phyloP scores from a whole-genome alignment of 2,797 vertebrate genomes.

The Bradypodion ventrale region DNA sequence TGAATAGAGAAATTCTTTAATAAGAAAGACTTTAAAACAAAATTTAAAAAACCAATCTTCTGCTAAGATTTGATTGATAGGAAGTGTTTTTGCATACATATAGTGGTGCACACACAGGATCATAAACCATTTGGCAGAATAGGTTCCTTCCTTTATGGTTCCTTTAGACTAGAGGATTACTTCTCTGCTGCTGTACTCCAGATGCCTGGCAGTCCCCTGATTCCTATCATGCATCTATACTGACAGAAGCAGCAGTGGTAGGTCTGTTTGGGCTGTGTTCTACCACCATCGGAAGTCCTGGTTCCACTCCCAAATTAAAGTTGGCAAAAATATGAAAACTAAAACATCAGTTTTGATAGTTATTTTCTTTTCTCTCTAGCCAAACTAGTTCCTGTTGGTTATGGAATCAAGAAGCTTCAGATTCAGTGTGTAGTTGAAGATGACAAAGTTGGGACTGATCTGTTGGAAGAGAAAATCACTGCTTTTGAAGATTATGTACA shows the following conservation, averaged over 20 bases:
- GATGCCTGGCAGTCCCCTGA: neutral
- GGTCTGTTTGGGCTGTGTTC: neutral
- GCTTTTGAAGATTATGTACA: slow-evolving; percentile 95
- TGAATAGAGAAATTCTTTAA: neutral
- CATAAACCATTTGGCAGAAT: too few relatives aligned
- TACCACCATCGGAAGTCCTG: neutral
- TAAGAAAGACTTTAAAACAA: neutral
- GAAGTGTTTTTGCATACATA: too few relatives aligned
- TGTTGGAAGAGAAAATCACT: slow-evolving; percentile 92
- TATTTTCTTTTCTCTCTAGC: slow-evolving; percentile 72
- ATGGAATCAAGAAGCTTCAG: slow-evolving; percentile 98
- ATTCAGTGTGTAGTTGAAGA: slow-evolving; percentile 96
- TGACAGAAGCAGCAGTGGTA: too few relatives aligned
- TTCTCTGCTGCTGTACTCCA: neutral
- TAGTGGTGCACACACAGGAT: too few relatives aligned
- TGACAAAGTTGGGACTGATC: slow-evolving; percentile 95
- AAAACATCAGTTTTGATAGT: neutral
- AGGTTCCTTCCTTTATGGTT: too few relatives aligned
- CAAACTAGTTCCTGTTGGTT: slow-evolving; percentile 93
- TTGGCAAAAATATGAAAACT: neutral
- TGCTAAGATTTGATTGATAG: too few relatives aligned
- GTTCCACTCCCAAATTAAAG: too few relatives aligned
- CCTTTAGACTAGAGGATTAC: neutral
- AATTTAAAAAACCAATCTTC: too few relatives aligned
- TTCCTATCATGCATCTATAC: neutral